phyloP scores from a whole-genome alignment of 2,888 invertebrate species.

The Strigamia maritima region DNA sequence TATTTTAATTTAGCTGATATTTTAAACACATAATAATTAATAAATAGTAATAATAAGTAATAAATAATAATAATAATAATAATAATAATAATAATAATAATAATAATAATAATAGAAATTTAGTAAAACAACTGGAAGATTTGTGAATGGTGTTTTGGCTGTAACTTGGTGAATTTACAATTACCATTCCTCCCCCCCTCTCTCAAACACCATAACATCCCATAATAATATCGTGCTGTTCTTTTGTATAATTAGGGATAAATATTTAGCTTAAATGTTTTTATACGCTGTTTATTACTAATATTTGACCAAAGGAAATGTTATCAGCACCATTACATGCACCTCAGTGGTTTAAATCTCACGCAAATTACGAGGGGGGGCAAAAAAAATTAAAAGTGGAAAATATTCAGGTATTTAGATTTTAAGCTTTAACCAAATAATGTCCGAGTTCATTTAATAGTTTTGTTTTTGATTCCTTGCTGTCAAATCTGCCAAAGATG shows the following conservation, averaged over 20 bases:
- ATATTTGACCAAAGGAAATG: slow-evolving; percentile 22
- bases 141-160: slow-evolving; percentile 8
- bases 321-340: slow-evolving; percentile 8
- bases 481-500: neutral
- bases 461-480: neutral
- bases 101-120: neutral
- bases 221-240: slow-evolving; percentile 11
- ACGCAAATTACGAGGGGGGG: neutral
- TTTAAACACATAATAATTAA: neutral
- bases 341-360: slow-evolving; percentile 17
- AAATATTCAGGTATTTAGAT: neutral
- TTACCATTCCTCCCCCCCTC: neutral
- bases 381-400: neutral
- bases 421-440: slow-evolving; percentile 24
- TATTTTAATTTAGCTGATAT: slow-evolving; percentile 1
- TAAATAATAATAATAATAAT: no score
- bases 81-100: neutral
- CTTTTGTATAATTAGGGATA: slow-evolving; percentile 16
- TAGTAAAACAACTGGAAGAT: slow-evolving; percentile 12
- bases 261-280: slow-evolving; percentile 9
- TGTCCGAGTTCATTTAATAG: neutral
- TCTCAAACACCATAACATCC: neutral
- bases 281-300: slow-evolving; percentile 12
- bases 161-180: neutral
- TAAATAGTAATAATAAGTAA: neutral